Evolutionary conservation across 1,140 invertebrate species (phyloP).

Genomic region (Musca vetustissima): DNA sequence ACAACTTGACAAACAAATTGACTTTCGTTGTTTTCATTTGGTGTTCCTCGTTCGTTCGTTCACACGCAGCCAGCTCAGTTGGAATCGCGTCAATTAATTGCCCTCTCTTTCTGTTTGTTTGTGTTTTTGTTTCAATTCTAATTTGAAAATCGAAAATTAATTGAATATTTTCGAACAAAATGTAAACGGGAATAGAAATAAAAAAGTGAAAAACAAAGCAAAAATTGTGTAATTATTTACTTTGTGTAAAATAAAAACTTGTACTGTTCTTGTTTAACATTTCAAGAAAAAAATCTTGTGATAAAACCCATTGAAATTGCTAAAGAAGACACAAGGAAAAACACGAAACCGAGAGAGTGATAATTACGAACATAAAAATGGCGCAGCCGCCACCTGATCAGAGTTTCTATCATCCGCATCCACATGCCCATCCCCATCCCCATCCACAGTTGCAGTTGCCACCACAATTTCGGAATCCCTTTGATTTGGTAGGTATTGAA

Average conservation of each 20-base stretch:
- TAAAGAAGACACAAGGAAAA: neutral
- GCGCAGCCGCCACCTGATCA: slow-evolving; percentile 52
- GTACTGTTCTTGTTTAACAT: no score
- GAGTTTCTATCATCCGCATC: slow-evolving; percentile 46
- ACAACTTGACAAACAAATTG: neutral
- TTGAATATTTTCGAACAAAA: no score
- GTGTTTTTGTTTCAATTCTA: no score
- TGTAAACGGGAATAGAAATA: no score
- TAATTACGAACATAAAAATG: slow-evolving; percentile 37
- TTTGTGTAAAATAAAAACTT: no score
- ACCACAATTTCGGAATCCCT: slow-evolving; percentile 49
- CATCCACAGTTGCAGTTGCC: slow-evolving; percentile 49
- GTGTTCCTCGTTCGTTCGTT: no score
- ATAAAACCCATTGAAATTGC: no score
- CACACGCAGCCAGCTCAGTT: neutral
- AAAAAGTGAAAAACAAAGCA: neutral
- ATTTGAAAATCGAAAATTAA: no score
- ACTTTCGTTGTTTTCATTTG: neutral
- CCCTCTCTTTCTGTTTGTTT: neutral
- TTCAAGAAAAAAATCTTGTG: no score
- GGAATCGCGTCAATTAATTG: no score
- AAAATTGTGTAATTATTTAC: neutral
- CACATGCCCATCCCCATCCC: slow-evolving; percentile 38
- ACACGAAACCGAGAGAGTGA: neutral
- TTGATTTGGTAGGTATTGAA: slow-evolving; percentile 43